phyloP scores from a whole-genome alignment of 2,888 invertebrate species.

The Dione vanillae region DNA sequence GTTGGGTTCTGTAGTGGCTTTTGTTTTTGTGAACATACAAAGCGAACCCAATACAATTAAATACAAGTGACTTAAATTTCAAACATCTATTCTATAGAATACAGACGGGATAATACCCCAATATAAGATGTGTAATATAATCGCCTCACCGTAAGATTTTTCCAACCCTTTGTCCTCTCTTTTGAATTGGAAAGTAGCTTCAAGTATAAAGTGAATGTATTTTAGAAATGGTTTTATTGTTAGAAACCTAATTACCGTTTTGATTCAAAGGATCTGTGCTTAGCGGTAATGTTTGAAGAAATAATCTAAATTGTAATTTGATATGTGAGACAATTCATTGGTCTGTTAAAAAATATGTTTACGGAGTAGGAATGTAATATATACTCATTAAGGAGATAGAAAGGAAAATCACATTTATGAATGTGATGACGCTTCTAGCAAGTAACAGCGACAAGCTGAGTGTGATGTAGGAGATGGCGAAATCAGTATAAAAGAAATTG shows the following conservation, averaged over 20 bases:
- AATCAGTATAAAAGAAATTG: no score
- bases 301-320: no score
- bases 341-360: background rate
- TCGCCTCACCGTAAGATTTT: background rate
- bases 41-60: no score
- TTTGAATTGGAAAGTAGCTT: slow-evolving; percentile 23
- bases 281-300: slow-evolving; percentile 2
- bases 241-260: slow-evolving; percentile 34
- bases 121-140: slow-evolving; percentile 6
- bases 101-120: background rate
- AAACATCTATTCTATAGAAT: background rate
- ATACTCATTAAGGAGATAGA: no score
- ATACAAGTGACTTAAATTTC: no score
- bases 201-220: slow-evolving; percentile 37
- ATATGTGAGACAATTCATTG: background rate
- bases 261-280: slow-evolving; percentile 22
- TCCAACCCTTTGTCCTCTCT: background rate
- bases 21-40: no score
- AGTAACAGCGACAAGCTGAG: no score
- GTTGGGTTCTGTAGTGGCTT: no score
- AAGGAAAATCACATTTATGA: no score
- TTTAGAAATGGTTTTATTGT: slow-evolving; percentile 37
- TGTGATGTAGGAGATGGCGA: no score
- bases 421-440: no score
- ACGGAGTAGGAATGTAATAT: background rate